Evolutionary conservation across 2,113 vertebrate species (phyloP).

Genomic region (Trichechus manatus): DNA sequence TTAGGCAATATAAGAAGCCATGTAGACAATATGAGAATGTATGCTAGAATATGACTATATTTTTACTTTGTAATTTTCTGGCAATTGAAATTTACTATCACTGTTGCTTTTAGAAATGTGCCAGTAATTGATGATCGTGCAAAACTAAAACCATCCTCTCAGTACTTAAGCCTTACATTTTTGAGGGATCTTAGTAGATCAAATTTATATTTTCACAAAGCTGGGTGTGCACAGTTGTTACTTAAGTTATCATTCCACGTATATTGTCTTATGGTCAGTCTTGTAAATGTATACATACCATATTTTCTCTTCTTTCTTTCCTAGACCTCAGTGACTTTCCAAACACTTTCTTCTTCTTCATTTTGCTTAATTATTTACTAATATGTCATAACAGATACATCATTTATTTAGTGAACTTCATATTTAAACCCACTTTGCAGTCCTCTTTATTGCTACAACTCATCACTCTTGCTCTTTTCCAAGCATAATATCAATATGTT

Average conservation of each 20-base stretch:
- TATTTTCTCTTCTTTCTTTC: constrained; percentile 28
- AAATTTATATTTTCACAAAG: neutral
- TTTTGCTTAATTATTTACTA: neutral
- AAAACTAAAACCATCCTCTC: constrained; percentile 13
- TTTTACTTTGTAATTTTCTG: constrained; percentile 33
- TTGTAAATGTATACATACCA: neutral
- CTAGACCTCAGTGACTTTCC: neutral
- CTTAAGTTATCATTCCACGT: neutral
- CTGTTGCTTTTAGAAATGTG: constrained; percentile 16
- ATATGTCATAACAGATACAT: neutral
- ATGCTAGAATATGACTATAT: neutral
- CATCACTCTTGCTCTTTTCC: neutral
- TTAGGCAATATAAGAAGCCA: neutral
- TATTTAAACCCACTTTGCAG: neutral
- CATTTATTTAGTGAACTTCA: neutral
- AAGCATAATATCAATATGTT: neutral
- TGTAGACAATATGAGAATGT: neutral
- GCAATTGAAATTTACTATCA: neutral
- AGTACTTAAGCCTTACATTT: neutral
- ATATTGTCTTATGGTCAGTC: neutral
- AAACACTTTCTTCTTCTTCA: neutral
- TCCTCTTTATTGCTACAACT: neutral
- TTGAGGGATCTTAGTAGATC: neutral
- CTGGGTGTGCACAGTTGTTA: neutral
- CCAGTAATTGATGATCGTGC: neutral